Evolutionary conservation across 2,888 invertebrate genomes (phyloP).

Genomic region (Pristionchus entomophagus): DNA sequence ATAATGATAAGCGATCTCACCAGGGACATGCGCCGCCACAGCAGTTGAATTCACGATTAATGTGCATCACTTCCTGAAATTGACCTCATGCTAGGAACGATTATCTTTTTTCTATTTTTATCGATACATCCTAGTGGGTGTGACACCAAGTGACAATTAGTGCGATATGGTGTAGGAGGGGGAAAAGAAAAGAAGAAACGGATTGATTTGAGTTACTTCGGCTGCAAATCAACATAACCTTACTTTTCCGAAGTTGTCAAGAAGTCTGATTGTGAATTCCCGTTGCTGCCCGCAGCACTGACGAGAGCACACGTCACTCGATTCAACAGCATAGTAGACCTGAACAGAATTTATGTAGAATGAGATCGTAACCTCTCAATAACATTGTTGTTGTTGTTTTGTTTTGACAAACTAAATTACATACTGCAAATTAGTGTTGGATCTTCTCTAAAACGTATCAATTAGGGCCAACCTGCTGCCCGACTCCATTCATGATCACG

Average conservation of each 20-base stretch:
- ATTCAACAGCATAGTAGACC: conserved; percentile 71
- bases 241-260: conserved; percentile 75
- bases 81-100: too few species aligned
- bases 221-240: not conserved
- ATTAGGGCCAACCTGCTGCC: conserved; percentile 58
- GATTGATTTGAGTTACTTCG: too few species aligned
- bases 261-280: conserved; percentile 77
- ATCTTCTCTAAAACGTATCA: too few species aligned
- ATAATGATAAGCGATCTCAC: not conserved
- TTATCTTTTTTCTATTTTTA: too few species aligned
- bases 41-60: not conserved
- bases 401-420: too few species aligned
- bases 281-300: conserved; percentile 77
- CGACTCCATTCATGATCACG: conserved; percentile 59
- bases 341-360: conserved; percentile 48
- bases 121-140: too few species aligned
- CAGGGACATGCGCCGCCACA: not conserved
- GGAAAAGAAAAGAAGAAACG: too few species aligned
- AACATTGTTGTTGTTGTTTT: too few species aligned
- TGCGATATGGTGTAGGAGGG: too few species aligned
- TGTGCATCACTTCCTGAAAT: not conserved
- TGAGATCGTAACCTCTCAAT: too few species aligned
- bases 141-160: too few species aligned
- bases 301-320: conserved; percentile 76
- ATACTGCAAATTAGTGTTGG: too few species aligned